phyloP scores from a whole-genome alignment of 2,113 vertebrate genomes.

The Aptenodytes forsteri region DNA sequence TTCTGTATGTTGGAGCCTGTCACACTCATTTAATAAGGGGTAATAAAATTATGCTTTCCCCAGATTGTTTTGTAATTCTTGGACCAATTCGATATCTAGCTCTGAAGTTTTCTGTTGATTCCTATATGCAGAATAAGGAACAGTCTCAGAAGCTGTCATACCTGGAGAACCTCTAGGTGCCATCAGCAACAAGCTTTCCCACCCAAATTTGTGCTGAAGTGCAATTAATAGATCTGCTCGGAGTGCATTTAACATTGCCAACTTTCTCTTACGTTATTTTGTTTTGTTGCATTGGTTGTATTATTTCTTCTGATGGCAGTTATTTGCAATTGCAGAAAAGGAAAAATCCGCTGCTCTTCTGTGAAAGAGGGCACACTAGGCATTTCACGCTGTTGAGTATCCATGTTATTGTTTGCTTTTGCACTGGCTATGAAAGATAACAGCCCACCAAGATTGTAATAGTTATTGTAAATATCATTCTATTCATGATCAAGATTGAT shows the following conservation, averaged over 20 bases:
- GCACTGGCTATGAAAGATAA: not conserved
- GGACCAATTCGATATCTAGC: not conserved
- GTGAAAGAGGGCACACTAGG: not conserved
- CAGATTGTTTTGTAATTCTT: not conserved
- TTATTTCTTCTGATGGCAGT: not conserved
- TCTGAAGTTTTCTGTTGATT: not conserved
- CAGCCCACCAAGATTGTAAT: not conserved
- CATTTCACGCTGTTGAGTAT: not conserved
- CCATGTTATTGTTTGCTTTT: not conserved
- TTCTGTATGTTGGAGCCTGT: not conserved
- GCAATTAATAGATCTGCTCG: not conserved
- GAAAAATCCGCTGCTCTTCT: not conserved
- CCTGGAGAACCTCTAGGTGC: not conserved
- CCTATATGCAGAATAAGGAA: not conserved
- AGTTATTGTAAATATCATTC: not conserved
- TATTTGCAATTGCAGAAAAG: not conserved
- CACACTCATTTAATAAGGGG: not conserved
- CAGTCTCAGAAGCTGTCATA: not conserved
- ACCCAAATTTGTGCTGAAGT: not conserved
- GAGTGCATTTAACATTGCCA: not conserved
- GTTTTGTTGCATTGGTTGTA: not conserved
- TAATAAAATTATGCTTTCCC: not conserved
- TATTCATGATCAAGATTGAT: not conserved
- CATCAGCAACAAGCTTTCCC: not conserved
- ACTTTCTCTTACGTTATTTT: not conserved